Conservation (phyloP, 1,140 invertebrate genomes). For the Drosophila dunni region DNA sequence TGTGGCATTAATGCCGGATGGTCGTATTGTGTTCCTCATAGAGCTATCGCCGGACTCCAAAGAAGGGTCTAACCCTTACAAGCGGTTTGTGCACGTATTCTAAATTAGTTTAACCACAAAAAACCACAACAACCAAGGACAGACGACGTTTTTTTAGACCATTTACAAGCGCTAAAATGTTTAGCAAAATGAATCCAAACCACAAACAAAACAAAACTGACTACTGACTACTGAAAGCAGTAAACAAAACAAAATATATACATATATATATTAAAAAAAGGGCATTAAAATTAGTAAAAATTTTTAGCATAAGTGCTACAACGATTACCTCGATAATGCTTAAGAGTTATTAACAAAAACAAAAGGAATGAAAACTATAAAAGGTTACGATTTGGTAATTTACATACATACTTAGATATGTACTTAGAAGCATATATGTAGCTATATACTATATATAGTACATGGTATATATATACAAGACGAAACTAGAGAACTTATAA, state of each 20-base stretch:
- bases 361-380: not conserved
- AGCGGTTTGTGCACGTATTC: constrained; percentile 86
- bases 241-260: not conserved
- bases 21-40: constrained; percentile 86
- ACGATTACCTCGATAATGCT: constrained; percentile 81
- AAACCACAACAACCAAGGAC: constrained; percentile 29
- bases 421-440: constrained; percentile 52
- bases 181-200: constrained; percentile 54
- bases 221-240: constrained; percentile 13
- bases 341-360: constrained; percentile 64
- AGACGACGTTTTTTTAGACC: constrained; percentile 72
- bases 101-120: constrained; percentile 62
- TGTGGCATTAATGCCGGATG: constrained; percentile 86
- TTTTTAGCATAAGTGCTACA: constrained; percentile 83
- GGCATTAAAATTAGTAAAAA: constrained; percentile 77
- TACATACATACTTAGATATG: constrained; percentile 57
- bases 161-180: constrained; percentile 65
- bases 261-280: constrained; percentile 27
- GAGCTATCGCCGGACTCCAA: constrained; percentile 87
- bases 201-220: constrained; percentile 15
- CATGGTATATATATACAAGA: constrained; percentile 49
- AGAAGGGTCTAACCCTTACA: constrained; percentile 86
- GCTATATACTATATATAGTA: constrained; percentile 54
- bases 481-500: constrained; percentile 44
- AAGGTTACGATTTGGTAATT: constrained; percentile 71